phyloP scores from a whole-genome alignment of 2,797 vertebrate genomes.

The Sebastes trivittatus region DNA sequence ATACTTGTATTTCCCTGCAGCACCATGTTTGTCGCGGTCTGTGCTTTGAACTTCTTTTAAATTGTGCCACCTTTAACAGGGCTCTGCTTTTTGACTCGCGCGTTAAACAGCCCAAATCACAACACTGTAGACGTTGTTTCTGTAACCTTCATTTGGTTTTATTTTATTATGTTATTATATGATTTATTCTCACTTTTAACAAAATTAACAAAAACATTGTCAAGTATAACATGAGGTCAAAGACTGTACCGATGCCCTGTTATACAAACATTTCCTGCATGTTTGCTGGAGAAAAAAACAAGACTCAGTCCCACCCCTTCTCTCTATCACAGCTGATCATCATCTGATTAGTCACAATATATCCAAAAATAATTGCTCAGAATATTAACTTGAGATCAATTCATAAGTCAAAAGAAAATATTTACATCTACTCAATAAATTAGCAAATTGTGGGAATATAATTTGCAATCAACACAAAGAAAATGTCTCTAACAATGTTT shows the following conservation, averaged over 20 bases:
- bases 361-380: neutral
- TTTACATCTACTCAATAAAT: neutral
- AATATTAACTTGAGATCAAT: neutral
- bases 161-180: neutral
- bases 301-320: neutral
- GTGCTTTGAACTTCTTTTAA: neutral
- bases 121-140: neutral
- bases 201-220: neutral
- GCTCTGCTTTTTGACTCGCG: neutral
- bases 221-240: neutral
- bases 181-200: neutral
- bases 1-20: slow-evolving; percentile 72
- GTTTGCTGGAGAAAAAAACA: neutral
- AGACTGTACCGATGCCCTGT: rapidly evolving
- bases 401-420: neutral
- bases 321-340: neutral
- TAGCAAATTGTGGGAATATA: neutral
- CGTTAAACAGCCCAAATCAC: neutral
- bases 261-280: neutral
- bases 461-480: neutral
- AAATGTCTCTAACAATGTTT: slow-evolving; percentile 2
- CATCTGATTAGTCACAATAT: neutral
- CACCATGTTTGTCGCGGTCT: slow-evolving; percentile 40
- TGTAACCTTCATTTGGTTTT: neutral
- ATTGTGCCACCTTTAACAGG: neutral